These are phyloP conservation scores for Acanthococcus lagerstroemiae DNA, from an alignment of 2,888 invertebrate genomes.

Conservation along the genomic window DNA sequence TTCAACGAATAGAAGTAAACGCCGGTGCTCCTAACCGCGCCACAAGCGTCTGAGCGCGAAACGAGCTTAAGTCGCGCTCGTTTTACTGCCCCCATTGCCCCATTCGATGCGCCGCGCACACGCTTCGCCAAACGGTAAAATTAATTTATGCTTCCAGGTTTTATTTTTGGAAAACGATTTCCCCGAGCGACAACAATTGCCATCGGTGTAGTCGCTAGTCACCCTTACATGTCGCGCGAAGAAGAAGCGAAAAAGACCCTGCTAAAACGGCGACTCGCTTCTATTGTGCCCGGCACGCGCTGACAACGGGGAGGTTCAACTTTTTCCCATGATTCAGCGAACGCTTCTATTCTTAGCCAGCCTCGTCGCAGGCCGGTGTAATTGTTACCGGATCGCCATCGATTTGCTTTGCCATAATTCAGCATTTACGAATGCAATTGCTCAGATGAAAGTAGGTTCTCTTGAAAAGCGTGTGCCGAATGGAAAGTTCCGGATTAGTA, in stretches of 20 bases:
- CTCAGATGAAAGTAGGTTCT: background rate
- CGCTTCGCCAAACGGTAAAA: background rate
- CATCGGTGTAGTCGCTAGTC: background rate
- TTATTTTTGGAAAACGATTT: slow-evolving; percentile 26
- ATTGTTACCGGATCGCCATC: background rate
- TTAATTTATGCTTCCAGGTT: slow-evolving; percentile 24
- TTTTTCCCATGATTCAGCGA: slow-evolving; percentile 25
- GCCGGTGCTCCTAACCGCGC: too few species aligned
- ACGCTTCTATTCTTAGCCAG: background rate
- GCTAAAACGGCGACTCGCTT: background rate
- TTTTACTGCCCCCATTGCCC: too few species aligned
- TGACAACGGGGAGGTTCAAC: slow-evolving; percentile 10
- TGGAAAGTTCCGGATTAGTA: too few species aligned
- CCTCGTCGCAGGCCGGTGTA: background rate
- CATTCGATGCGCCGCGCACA: background rate
- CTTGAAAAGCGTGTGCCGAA: background rate
- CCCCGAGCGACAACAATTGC: slow-evolving; percentile 2
- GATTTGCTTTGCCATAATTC: background rate
- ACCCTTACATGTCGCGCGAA: background rate
- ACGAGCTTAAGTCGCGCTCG: background rate
- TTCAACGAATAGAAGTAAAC: too few species aligned
- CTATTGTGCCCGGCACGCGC: slow-evolving; percentile 26
- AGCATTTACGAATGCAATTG: background rate
- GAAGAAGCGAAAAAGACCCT: slow-evolving; percentile 2
- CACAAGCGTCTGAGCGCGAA: background rate